Evolutionary conservation across 2,888 invertebrate genomes (phyloP).

Genomic region (Ennomos quercinarius): DNA sequence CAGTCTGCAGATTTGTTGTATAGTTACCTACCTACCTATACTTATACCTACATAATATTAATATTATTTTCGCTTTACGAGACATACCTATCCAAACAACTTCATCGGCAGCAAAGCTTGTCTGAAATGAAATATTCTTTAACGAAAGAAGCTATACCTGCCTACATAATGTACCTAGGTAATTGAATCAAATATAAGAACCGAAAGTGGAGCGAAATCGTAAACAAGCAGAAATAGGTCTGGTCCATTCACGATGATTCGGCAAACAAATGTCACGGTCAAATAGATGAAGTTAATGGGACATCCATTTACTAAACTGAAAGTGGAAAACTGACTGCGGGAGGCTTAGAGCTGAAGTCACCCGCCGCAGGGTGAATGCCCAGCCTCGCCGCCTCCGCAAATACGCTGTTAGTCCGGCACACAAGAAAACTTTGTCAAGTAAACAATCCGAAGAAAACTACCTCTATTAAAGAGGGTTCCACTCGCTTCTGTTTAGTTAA

Average conservation of each 20-base stretch:
- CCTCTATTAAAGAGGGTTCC: conserved; percentile 45
- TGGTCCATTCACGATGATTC: conserved; percentile 21
- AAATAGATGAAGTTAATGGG: conserved; percentile 52
- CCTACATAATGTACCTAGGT: background rate
- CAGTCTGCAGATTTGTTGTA: background rate
- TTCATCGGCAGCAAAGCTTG: background rate
- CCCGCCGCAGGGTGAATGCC: conserved; percentile 51
- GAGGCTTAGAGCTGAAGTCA: conserved; percentile 46
- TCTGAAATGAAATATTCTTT: background rate
- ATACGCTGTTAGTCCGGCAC: conserved; percentile 56
- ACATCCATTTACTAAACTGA: conserved; percentile 52
- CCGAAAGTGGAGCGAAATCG: conserved; percentile 8
- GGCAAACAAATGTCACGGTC: conserved; percentile 33
- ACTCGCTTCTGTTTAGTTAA: conserved; percentile 31
- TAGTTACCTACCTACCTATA: background rate
- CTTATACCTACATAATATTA: background rate
- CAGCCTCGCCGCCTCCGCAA: conserved; percentile 54
- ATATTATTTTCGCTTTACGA: background rate
- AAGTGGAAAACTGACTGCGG: conserved; percentile 52
- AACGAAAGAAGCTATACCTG: background rate
- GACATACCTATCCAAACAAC: too few relatives aligned
- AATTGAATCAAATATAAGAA: conserved; percentile 7
- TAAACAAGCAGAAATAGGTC: conserved; percentile 14
- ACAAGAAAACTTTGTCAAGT: conserved; percentile 60
- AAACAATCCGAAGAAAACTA: conserved; percentile 56